Evolutionary conservation across 2,888 invertebrate species (phyloP).

Genomic region (Tetrapedia diversipes): DNA sequence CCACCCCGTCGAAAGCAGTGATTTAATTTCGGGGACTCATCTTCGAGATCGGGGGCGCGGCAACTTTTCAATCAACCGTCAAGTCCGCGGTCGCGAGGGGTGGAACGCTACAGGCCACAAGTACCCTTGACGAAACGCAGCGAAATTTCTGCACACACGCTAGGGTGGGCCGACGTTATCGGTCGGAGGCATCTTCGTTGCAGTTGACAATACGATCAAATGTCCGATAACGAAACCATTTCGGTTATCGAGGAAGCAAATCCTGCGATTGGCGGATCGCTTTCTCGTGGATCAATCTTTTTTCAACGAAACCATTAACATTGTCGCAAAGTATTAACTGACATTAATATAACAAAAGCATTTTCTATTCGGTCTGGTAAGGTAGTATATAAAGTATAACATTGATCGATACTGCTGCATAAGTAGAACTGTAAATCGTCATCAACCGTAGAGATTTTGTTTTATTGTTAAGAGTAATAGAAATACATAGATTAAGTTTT

Average conservation of each 20-base stretch:
- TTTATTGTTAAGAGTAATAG: too few relatives aligned
- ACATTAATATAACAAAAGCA: too few relatives aligned
- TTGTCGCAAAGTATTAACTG: too few relatives aligned
- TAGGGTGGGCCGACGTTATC: constrained; percentile 12
- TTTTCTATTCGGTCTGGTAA: too few relatives aligned
- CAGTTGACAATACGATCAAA: background rate
- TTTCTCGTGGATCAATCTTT: background rate
- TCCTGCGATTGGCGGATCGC: background rate
- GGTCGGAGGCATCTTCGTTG: background rate
- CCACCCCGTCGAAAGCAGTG: constrained; percentile 66
- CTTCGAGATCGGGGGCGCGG: constrained; percentile 77
- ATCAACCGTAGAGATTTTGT: too few relatives aligned
- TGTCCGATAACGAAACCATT: background rate
- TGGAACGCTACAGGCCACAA: constrained; percentile 44
- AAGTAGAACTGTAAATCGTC: too few relatives aligned
- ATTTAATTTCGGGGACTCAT: constrained; percentile 79
- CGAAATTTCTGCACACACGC: constrained; percentile 36
- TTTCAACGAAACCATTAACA: background rate
- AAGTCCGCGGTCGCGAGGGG: constrained; percentile 64
- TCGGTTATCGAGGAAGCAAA: background rate
- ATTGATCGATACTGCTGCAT: too few relatives aligned
- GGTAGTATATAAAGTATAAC: too few relatives aligned
- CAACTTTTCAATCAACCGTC: constrained; percentile 80
- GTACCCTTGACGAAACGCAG: constrained; percentile 40
- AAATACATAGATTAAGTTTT: too few relatives aligned